These are phyloP conservation scores for Phalacrocorax aristotelis DNA, from an alignment of 2,113 vertebrate species.

Conservation along the genomic window DNA sequence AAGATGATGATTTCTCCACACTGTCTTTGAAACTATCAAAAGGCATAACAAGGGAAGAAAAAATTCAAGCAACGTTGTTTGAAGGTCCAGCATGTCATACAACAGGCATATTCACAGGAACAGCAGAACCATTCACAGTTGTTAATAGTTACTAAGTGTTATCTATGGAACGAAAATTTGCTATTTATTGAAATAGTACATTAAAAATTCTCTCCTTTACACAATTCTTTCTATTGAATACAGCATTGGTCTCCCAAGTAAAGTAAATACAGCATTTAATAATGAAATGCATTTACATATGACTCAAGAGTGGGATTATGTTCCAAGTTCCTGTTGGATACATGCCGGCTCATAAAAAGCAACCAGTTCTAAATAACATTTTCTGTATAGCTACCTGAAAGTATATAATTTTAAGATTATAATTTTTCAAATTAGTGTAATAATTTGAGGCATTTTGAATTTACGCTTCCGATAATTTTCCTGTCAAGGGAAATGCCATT, in stretches of 20 bases:
- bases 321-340: background rate
- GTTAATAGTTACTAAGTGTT: background rate
- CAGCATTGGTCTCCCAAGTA: background rate
- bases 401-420: background rate
- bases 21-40: conserved; percentile 91
- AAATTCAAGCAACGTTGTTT: background rate
- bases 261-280: background rate
- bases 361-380: background rate
- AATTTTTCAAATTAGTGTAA: background rate
- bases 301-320: background rate
- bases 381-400: background rate
- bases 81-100: background rate
- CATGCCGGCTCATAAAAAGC: background rate
- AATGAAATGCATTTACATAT: background rate
- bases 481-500: background rate
- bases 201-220: background rate
- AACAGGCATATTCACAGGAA: background rate
- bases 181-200: background rate
- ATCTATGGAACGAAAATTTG: background rate
- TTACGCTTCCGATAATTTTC: background rate
- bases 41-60: conserved; percentile 6
- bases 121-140: background rate
- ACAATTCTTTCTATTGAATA: background rate
- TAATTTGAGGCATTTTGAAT: background rate
- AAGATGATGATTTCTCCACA: conserved; percentile 89